phyloP scores from a whole-genome alignment of 2,888 invertebrate species.

The Epicampocera succincta region DNA sequence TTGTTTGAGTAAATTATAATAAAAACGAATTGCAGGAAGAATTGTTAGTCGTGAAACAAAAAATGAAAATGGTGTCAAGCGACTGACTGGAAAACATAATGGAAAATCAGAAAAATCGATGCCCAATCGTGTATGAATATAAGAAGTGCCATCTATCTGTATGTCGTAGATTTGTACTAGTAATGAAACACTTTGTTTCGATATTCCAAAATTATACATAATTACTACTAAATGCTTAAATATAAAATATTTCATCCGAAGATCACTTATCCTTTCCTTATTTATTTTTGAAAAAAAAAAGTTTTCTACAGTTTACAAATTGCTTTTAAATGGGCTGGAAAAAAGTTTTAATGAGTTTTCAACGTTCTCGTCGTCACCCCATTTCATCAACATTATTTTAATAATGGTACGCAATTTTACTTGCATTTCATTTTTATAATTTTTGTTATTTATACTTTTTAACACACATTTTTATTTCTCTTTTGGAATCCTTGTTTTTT shows the following conservation, averaged over 20 bases:
- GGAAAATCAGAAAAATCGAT: no score
- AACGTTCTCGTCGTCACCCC: constrained; percentile 70
- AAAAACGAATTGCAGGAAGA: no score
- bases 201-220: background rate
- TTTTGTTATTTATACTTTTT: constrained; percentile 22
- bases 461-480: constrained; percentile 43
- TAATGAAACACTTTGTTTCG: no score
- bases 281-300: constrained; percentile 20
- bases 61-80: no score
- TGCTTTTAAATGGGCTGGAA: constrained; percentile 82
- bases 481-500: constrained; percentile 27
- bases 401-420: constrained; percentile 62
- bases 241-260: constrained; percentile 31
- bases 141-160: no score
- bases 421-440: constrained; percentile 57
- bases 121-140: no score
- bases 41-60: no score
- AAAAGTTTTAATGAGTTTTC: constrained; percentile 82
- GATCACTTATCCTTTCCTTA: constrained; percentile 50
- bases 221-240: background rate
- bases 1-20: constrained; percentile 7
- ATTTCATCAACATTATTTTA: constrained; percentile 62
- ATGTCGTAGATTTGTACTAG: no score
- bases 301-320: constrained; percentile 78
- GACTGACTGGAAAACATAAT: no score